Base-by-base conservation (phyloP, 2,888 invertebrate genomes). In the Drosophila longiperda region DNA sequence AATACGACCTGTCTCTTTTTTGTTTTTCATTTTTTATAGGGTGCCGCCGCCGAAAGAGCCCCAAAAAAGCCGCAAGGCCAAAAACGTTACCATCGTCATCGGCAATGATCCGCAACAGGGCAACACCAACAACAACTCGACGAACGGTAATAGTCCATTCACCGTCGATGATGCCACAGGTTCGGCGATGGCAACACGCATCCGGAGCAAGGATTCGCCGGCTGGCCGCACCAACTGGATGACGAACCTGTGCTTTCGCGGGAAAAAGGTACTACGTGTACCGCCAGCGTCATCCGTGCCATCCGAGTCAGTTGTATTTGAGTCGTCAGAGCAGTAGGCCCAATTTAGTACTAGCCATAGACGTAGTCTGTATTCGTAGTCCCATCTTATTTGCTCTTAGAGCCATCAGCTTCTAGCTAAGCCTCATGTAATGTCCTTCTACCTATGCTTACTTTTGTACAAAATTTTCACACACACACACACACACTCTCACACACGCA, bases 251-350 rank as follows among this genome's bases (percentile, higher is more conserved):
- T 93, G 93, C 84, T 93, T 92, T 78, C 91, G 92, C 82, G 91
- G 91, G 89, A 92, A 92, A 91, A 93, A 93, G 92, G 91, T 92
- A 92, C 92, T 92, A 77, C 92, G 91, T 87, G 92, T 92, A 89
- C 92, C 92, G 87, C 89, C 92, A 89, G 87, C 92, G 87, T 90
- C 90, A 86, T 90, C 92, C 89, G 91, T 91, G 88, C 92, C 92
- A 90, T 92, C 92, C 83, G 93, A 93, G 93, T 93, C 93, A 93
- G 93, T 93, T 92, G 91, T 92, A 91, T 93, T 93, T 92, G 93
- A 93, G 91, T 92, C 93, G 91, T 93, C 93, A 91, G 92, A 93
- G 92, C 92, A 92, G 87, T 93, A 93, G 92, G 70, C 75, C 76
- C 68, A 78, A 69, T 55, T 40, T 75, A 83, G 72, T 65, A 66